Evolutionary conservation across 2,888 invertebrate species (phyloP), one percentile per base, ranked within the genome.

Genomic region (Argynnis bischoffii): DNA sequence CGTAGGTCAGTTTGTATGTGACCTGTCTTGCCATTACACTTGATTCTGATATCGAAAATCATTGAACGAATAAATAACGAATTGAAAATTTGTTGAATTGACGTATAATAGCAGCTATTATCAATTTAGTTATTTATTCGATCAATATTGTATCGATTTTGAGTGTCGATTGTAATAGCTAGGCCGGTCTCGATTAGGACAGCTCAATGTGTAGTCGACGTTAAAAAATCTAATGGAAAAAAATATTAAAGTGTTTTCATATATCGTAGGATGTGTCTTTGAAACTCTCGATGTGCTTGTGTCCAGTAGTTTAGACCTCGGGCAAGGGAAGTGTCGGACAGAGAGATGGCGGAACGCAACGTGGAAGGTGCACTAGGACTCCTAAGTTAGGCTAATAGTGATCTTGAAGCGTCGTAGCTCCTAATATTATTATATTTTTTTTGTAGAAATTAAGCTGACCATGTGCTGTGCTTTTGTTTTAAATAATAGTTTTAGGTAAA

Each of bases 381-480:
- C 89, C 88, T 89, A 88, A 87, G 76, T 81, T 89, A 90, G 87
- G 86, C 82, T 81, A 82, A 86, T 90, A 87, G 85, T 80, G 86
- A 79, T 78, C 79, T 78, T 83, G 81, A 80, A 80, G 79, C 88
- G 79, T 84, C 79, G 81, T 88, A 90, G 90, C 83, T 87, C 83
- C 79, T 88, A 84, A 89, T 87, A 88, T 89, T 86, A 86, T 18
- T 57, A 26, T 26, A 26, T 26, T 5, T 86, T 88, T 88, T 81
- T 78, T 89, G 88, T 70, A 70, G 69, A 88, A 81, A 82, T 80
- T 92, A 92, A 92, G 92, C 91, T 89, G 91, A 92, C 88, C 87
- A 91, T 89, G 92, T 92, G 92, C 92, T 92, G 92, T 92, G 92
- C 90, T 92, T 92, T 90, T 88, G 90, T 92, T 92, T 92, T 91